These are phyloP conservation scores for Tetramorium parvispinum DNA, from an alignment of 1,140 invertebrate species.

Conservation along the genomic window DNA sequence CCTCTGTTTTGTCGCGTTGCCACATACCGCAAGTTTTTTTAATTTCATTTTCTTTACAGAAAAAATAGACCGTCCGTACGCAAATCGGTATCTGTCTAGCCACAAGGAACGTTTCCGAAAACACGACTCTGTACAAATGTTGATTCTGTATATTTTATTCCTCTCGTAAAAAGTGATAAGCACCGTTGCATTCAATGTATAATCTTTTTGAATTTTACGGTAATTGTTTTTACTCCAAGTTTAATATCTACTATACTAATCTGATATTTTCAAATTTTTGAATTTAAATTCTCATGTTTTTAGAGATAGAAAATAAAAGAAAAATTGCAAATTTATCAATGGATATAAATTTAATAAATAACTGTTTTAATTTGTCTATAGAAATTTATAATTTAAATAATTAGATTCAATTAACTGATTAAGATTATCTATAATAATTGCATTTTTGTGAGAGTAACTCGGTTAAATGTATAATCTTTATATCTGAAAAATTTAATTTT, in stretches of 20 bases:
- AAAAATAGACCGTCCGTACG: not conserved
- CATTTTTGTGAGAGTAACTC: not conserved
- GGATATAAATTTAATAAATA: not conserved
- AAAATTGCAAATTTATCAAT: not conserved
- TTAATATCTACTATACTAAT: not conserved
- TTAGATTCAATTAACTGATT: constrained; percentile 2
- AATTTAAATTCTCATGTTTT: not conserved
- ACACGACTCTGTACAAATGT: not conserved
- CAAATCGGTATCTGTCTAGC: not conserved
- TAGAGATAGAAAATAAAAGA: not conserved
- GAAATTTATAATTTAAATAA: not conserved
- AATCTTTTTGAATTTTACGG: not conserved
- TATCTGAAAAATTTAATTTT: not conserved
- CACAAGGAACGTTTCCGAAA: not conserved
- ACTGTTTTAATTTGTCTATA: not conserved
- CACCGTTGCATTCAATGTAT: not conserved
- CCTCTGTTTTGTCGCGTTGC: not conserved
- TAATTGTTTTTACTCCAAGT: not conserved
- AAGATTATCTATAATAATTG: not conserved
- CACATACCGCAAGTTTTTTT: not conserved
- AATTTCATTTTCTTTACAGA: not conserved
- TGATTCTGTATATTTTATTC: not conserved
- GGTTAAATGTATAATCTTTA: not conserved
- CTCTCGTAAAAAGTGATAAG: not conserved
- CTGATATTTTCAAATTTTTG: not conserved